Conservation (phyloP, 2,888 invertebrate species). For the Drosophila sordidula region DNA sequence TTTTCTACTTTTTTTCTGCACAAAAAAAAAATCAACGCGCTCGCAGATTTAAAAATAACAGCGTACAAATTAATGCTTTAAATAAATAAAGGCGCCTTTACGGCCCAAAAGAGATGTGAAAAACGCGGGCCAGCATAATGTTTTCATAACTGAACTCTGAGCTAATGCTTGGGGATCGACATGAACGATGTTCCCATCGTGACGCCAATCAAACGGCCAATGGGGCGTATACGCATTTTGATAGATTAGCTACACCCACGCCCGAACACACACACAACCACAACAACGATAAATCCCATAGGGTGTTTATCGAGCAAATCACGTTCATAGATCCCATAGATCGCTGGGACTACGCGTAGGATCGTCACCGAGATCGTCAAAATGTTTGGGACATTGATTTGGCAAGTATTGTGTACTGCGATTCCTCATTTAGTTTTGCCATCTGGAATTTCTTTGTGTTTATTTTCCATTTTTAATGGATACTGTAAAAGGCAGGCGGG, state of each 20-base stretch:
- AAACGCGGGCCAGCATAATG: slow-evolving; percentile 11
- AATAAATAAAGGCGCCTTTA: slow-evolving; percentile 65
- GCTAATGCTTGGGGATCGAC: slow-evolving; percentile 22
- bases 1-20: slow-evolving; percentile 18
- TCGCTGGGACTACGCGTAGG: background rate
- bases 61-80: slow-evolving; percentile 73
- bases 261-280: background rate
- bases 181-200: slow-evolving; percentile 30
- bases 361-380: slow-evolving; percentile 23
- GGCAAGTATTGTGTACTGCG: slow-evolving; percentile 9
- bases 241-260: slow-evolving; percentile 66
- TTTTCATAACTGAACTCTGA: slow-evolving; percentile 35
- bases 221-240: slow-evolving; percentile 60
- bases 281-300: slow-evolving; percentile 10
- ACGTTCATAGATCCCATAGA: slow-evolving; percentile 8
- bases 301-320: slow-evolving; percentile 40
- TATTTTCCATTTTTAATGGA: slow-evolving; percentile 70
- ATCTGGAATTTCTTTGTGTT: slow-evolving; percentile 55
- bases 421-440: slow-evolving; percentile 25
- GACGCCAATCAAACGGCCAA: slow-evolving; percentile 61
- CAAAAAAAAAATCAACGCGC: slow-evolving; percentile 6
- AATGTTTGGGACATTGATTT: slow-evolving; percentile 38
- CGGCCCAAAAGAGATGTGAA: slow-evolving; percentile 35
- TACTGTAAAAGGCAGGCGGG: slow-evolving; percentile 68
- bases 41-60: slow-evolving; percentile 65